These are phyloP conservation scores for Pachyramphus minor DNA, from an alignment of 2,113 vertebrate species.

Conservation along the genomic window DNA sequence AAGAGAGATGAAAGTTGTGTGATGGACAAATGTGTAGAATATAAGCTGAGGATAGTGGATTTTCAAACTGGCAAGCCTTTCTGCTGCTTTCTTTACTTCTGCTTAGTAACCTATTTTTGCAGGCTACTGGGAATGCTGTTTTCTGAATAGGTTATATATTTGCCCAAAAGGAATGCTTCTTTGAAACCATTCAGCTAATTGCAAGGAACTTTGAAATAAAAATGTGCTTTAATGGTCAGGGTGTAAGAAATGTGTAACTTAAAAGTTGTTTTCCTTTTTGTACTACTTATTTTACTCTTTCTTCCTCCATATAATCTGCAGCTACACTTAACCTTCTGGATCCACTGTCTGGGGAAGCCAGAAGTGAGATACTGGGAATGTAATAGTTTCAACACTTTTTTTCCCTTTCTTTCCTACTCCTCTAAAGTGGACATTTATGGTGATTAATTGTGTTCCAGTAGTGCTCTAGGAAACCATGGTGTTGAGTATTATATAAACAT, in stretches of 20 bases:
- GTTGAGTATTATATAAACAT: neutral
- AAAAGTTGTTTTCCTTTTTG: neutral
- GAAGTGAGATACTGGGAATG: neutral
- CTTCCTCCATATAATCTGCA: neutral
- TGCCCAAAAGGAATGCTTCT: slow-evolving; percentile 16
- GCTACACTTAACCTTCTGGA: neutral
- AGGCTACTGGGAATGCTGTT: neutral
- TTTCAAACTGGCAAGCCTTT: neutral
- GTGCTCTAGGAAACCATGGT: neutral
- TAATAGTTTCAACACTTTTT: neutral
- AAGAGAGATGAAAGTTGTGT: neutral
- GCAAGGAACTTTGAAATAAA: neutral
- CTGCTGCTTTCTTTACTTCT: neutral
- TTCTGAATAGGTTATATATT: neutral
- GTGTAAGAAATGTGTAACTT: slow-evolving; percentile 1
- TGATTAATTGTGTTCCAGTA: neutral
- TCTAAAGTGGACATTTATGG: neutral
- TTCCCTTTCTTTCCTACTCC: neutral
- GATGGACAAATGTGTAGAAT: neutral
- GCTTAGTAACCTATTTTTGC: neutral
- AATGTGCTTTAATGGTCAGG: neutral
- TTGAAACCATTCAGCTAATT: neutral
- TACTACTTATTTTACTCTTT: neutral
- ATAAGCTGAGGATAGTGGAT: neutral
- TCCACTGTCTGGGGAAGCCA: neutral